Percentiles rank a stretch among this genome's conserved stretches.
Evolutionary conservation across 2,113 vertebrate species (phyloP).

Genomic region (Benitochromis conjunctus): DNA sequence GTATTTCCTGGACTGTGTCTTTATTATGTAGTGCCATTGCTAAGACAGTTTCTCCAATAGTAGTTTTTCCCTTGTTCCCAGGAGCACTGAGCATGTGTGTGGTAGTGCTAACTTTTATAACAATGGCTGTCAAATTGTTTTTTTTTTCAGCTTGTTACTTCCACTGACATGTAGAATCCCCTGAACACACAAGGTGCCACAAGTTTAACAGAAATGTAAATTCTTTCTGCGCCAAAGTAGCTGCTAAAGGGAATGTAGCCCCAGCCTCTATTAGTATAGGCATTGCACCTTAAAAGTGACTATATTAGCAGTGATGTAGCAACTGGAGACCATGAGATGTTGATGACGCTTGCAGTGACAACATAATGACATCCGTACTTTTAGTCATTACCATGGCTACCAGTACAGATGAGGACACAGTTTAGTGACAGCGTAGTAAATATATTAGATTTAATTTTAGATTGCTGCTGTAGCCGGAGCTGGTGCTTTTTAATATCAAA

Average conservation of each 20-base stretch:
- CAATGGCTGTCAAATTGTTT: background rate
- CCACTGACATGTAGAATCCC: background rate
- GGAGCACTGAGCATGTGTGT: background rate
- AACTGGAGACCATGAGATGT: background rate
- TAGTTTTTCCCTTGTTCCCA: rapidly evolving
- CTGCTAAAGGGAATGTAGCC: background rate
- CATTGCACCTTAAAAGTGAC: background rate
- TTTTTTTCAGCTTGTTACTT: background rate
- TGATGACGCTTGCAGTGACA: background rate
- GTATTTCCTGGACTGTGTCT: background rate
- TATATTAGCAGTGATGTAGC: background rate
- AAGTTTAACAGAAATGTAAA: background rate
- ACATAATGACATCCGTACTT: background rate
- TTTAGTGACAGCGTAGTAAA: background rate
- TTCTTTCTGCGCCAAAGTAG: background rate
- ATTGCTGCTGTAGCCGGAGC: background rate
- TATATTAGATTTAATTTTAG: background rate
- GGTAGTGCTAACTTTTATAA: rapidly evolving
- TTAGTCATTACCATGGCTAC: background rate
- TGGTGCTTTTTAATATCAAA: background rate
- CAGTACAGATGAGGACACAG: background rate
- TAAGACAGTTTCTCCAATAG: background rate
- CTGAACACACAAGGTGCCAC: background rate
- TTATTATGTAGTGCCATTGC: background rate
- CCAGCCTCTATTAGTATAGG: background rate